Evolutionary conservation across 2,113 vertebrate species (phyloP).

Genomic region (Perca flavescens): DNA sequence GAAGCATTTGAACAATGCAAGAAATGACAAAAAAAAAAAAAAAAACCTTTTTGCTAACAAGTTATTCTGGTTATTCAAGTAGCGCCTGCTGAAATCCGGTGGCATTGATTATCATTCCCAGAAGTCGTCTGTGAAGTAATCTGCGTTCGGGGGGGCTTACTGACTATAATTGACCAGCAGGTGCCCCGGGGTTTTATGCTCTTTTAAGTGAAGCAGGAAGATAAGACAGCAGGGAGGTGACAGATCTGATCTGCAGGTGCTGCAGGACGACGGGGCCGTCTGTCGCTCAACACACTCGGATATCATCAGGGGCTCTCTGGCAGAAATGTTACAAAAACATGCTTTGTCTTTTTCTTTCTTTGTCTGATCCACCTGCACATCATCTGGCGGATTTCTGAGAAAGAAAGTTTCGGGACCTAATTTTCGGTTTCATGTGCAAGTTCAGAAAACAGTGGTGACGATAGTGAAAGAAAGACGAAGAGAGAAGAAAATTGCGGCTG

Average conservation of each 20-base stretch:
- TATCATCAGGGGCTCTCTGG: not conserved
- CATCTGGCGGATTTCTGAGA: not conserved
- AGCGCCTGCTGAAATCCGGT: conserved; percentile 53
- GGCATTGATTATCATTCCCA: conserved; percentile 61
- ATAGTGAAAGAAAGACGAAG: not conserved
- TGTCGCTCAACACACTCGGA: not conserved
- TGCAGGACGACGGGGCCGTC: not conserved
- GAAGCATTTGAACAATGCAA: conserved; percentile 27
- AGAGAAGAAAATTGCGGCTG: not conserved
- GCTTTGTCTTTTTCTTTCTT: not conserved
- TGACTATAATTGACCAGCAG: conserved; percentile 64
- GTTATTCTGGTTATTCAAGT: conserved; percentile 31
- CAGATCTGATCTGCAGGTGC: not conserved
- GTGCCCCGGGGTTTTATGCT: conserved; percentile 11
- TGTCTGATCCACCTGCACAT: not conserved
- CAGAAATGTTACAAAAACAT: not conserved
- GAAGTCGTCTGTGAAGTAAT: conserved; percentile 58
- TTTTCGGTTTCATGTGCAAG: not conserved
- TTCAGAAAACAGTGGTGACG: not conserved
- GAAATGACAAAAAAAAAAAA: conserved; percentile 9
- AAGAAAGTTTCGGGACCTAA: not conserved
- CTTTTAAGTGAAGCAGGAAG: conserved; percentile 25
- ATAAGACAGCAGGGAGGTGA: conserved; percentile 11
- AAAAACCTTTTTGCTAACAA: not conserved
- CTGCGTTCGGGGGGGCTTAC: conserved; percentile 30